Evolutionary conservation across 2,888 invertebrate genomes (phyloP), one percentile per base, ranked within the genome.

Genomic region (Cheilosia vernalis): DNA sequence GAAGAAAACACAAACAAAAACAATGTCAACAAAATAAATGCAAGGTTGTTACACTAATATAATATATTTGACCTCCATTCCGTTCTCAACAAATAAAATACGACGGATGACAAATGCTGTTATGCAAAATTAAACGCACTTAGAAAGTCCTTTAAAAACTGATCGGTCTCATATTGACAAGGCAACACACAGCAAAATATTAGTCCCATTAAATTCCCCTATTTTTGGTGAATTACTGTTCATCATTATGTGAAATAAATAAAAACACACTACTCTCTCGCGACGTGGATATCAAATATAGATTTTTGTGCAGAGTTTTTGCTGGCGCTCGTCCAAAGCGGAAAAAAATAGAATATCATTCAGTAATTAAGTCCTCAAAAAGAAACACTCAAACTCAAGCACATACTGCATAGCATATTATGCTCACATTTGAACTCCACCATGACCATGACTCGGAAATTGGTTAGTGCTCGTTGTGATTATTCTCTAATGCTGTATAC

Each of bases 271-370:
- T 56, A 44, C 30, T 51, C 19, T 6, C 19, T 4, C 9, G n/a
- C 40, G 10, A 9, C 17, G 5, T 40, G 19, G 17, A 49, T 30
- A 72, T 64, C 42, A 51, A 51, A 58, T 66, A 47, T 30, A 66
- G 67, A 67, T 69, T 77, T 67, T 60, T 77, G 19, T 9, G 42
- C 44, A 30, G 53, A 40, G 61, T 66, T 37, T 69, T 49, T 30
- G 2, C 78, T 83, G 78, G 77, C 78, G 33, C 24, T 15, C n/a
- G n/a, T 67, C 82, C 82, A 83, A 83, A 56, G 67, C 60, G 47
- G 55, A 70, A 58, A 70, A 58, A 53, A 60, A 70, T 53, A 60
- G 33, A 67, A 51, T 37, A 64, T 74, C 63, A 72, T 4, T 64
- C 58, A 61, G 55, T 49, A 55, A 66, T 72, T 76, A 58, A 61